Conservation (phyloP, 30 jellyfish, hydroid and myxozoan species). For the Aurelia aurita region DNA sequence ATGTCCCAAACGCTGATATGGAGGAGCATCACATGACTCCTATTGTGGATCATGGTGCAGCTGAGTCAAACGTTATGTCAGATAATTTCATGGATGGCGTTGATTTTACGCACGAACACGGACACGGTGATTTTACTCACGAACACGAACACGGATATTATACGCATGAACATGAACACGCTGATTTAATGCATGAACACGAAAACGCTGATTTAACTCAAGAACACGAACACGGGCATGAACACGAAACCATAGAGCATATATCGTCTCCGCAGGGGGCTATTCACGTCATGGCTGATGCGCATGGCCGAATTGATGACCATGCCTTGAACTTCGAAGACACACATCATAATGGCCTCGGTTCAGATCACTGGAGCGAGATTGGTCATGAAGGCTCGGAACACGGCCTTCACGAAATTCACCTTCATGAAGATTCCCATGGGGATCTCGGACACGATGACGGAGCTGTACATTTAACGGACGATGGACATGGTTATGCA, state of each 20-base stretch:
- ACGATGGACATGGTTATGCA: constrained; percentile 68
- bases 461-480: constrained; percentile 54
- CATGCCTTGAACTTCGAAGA: not conserved
- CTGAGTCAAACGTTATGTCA: constrained; percentile 14
- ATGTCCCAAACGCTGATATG: constrained; percentile 7
- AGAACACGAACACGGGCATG: not conserved
- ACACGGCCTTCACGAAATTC: constrained; percentile 10
- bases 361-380: constrained; percentile 6
- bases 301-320: constrained; percentile 39
- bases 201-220: too few species aligned
- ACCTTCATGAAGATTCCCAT: not conserved
- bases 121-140: not conserved
- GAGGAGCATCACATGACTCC: constrained; percentile 35
- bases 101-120: not conserved
- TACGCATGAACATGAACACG: not conserved
- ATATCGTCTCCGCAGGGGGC: constrained; percentile 21
- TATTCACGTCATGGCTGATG: constrained; percentile 47
- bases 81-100: constrained; percentile 1
- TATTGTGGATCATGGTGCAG: constrained; percentile 36
- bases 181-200: not conserved
- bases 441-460: constrained; percentile 3
- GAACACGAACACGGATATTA: too few species aligned
- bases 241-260: constrained; percentile 31
- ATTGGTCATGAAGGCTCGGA: not conserved
- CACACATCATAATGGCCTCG: not conserved